Evolutionary conservation across 2,797 vertebrate genomes (phyloP).

Genomic region (Vireo griseus): DNA sequence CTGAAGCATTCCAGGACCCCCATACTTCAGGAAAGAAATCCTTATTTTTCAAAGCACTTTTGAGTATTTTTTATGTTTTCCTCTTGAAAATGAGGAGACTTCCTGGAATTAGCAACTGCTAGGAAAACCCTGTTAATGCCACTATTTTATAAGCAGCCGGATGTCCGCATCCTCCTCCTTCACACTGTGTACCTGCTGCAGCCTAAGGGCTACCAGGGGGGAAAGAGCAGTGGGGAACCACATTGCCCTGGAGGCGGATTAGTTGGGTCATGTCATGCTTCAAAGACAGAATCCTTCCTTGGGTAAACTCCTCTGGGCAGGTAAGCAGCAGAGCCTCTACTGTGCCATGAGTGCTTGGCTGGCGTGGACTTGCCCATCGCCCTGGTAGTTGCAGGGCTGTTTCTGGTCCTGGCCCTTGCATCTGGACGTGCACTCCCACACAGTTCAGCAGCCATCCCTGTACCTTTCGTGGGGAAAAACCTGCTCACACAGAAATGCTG

Average conservation of each 20-base stretch:
- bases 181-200: background rate
- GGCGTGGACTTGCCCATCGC: background rate
- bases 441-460: background rate
- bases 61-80: background rate
- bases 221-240: background rate
- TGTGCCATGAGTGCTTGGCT: background rate
- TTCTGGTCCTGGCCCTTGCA: background rate
- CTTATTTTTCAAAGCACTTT: background rate
- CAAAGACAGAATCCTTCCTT: background rate
- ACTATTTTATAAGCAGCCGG: background rate
- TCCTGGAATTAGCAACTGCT: background rate
- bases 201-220: background rate
- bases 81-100: background rate
- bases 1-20: background rate
- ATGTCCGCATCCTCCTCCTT: background rate
- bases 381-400: background rate
- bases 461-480: background rate
- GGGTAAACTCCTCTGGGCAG: background rate
- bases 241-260: background rate
- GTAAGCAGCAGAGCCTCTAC: background rate
- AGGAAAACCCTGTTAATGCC: background rate
- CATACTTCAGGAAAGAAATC: background rate
- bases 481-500: background rate
- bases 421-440: rapidly evolving
- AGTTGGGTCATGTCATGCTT: background rate